Evolutionary conservation across 2,113 vertebrate genomes (phyloP).

Genomic region (Aspiorhynchus laticeps): DNA sequence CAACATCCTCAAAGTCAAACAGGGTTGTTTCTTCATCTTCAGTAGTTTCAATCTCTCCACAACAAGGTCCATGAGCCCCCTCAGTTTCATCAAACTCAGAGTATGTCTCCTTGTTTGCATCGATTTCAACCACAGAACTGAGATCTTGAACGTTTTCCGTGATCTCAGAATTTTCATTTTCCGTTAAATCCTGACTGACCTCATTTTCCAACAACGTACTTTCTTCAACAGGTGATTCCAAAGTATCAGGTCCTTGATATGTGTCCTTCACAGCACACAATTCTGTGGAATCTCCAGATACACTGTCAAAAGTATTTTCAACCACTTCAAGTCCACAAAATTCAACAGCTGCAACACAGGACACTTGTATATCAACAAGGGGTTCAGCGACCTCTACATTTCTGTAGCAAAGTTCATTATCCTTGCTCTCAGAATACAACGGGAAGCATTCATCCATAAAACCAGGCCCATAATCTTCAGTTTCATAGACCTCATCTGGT

Average conservation of each 20-base stretch:
- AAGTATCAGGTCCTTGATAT: not conserved
- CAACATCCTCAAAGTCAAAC: constrained; percentile 50
- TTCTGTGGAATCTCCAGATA: not conserved
- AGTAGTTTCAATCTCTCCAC: constrained; percentile 42
- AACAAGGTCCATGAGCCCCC: constrained; percentile 25
- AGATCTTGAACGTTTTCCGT: constrained; percentile 1
- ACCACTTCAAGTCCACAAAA: constrained; percentile 20
- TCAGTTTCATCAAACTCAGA: not conserved
- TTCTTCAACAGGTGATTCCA: not conserved
- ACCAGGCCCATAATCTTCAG: constrained; percentile 8
- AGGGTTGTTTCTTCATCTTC: constrained; percentile 53
- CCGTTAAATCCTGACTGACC: not conserved
- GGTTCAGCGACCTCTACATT: constrained; percentile 20
- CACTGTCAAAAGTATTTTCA: constrained; percentile 21
- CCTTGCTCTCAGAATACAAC: constrained; percentile 13
- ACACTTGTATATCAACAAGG: not conserved
- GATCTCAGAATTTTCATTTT: not conserved
- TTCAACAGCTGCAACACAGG: constrained; percentile 31
- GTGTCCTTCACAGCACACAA: not conserved
- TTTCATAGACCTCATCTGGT: not conserved
- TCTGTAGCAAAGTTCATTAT: constrained; percentile 9
- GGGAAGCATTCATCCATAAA: not conserved
- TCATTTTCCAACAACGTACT: constrained; percentile 10
- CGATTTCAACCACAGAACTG: not conserved
- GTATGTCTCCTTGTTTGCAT: constrained; percentile 36